Evolutionary conservation across 2,888 invertebrate species (phyloP).

Genomic region (Plebejus anna): DNA sequence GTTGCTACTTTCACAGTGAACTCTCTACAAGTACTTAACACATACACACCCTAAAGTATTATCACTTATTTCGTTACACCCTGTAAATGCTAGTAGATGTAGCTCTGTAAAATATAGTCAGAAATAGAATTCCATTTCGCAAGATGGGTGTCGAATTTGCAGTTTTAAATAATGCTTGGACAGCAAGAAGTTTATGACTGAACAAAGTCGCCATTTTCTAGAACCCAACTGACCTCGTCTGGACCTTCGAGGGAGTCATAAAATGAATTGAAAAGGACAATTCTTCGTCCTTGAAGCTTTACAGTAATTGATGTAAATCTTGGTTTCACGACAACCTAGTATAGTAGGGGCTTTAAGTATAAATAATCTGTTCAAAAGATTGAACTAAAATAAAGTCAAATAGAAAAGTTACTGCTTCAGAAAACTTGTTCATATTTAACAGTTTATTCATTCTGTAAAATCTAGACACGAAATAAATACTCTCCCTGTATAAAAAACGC

Average conservation of each 20-base stretch:
- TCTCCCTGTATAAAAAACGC: no score
- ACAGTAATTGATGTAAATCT: not conserved
- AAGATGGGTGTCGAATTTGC: not conserved
- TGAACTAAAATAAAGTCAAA: no score
- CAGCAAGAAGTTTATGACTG: not conserved
- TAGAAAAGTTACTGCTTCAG: no score
- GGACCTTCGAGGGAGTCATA: conserved; percentile 4
- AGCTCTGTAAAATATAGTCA: not conserved
- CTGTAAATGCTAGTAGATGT: no score
- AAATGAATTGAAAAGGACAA: conserved; percentile 8
- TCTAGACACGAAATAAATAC: no score
- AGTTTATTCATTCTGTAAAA: no score
- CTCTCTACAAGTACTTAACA: no score
- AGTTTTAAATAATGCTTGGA: not conserved
- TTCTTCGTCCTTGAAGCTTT: conserved; percentile 3
- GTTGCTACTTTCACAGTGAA: no score
- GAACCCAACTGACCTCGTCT: not conserved
- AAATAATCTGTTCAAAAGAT: not conserved
- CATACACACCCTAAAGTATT: no score
- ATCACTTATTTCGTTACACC: no score
- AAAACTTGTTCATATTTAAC: no score
- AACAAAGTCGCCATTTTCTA: not conserved
- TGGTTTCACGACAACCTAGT: not conserved
- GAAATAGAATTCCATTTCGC: not conserved
- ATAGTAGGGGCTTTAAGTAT: not conserved